phyloP scores from a whole-genome alignment of 2,888 invertebrate species.

The Ceratothoa steindachneri region DNA sequence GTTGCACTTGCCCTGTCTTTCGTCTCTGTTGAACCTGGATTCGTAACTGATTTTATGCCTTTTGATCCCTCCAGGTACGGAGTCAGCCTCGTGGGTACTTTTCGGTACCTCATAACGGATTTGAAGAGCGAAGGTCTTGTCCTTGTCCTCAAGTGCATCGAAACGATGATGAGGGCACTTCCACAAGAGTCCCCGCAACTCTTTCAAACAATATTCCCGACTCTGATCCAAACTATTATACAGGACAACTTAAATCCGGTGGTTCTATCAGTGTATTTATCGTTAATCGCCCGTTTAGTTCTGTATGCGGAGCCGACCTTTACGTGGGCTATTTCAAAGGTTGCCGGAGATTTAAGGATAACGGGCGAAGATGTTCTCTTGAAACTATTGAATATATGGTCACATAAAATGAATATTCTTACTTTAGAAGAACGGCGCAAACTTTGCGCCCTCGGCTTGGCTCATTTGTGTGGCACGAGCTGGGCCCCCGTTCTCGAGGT shows the following conservation, averaged over 20 bases:
- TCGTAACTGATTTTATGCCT: too few relatives aligned
- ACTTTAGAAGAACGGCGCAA: constrained; percentile 77
- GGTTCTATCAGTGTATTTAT: constrained; percentile 72
- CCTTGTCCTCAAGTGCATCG: constrained; percentile 68
- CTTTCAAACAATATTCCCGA: not conserved
- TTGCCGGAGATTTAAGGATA: constrained; percentile 50
- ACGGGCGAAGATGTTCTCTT: constrained; percentile 62
- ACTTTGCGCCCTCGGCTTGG: constrained; percentile 64
- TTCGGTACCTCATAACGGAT: constrained; percentile 71
- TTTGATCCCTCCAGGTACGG: constrained; percentile 60
- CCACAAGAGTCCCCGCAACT: not conserved
- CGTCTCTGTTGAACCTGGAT: too few relatives aligned
- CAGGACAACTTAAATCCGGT: constrained; percentile 66
- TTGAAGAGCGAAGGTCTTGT: constrained; percentile 70
- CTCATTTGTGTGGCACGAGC: constrained; percentile 49
- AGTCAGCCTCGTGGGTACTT: constrained; percentile 64
- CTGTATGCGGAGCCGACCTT: constrained; percentile 50
- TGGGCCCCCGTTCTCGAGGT: constrained; percentile 34
- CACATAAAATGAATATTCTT: constrained; percentile 71
- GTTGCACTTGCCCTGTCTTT: too few relatives aligned
- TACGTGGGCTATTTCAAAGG: constrained; percentile 38
- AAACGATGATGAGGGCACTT: constrained; percentile 67
- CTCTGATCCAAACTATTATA: constrained; percentile 55
- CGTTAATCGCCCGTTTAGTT: constrained; percentile 72
- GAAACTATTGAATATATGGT: constrained; percentile 65